These are phyloP conservation scores for Labeo catla DNA, from an alignment of 2,113 vertebrate species.

Conservation along the genomic window DNA sequence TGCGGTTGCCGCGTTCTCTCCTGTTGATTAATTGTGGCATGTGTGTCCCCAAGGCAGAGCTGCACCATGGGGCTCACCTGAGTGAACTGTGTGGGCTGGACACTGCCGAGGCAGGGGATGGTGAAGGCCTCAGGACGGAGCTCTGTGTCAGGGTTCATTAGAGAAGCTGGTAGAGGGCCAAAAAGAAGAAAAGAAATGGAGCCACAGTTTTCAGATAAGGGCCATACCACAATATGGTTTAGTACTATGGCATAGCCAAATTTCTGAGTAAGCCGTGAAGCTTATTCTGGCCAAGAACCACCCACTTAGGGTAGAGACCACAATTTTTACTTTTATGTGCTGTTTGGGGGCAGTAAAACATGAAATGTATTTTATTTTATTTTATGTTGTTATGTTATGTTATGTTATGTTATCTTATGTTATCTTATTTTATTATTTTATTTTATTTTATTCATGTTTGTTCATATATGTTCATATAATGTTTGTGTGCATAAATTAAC, in stretches of 20 bases:
- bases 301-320: background rate
- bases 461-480: too few relatives aligned
- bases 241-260: background rate
- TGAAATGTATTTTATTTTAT: too few relatives aligned
- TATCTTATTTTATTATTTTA: too few relatives aligned
- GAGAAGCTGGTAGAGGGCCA: constrained; percentile 17
- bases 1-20: constrained; percentile 68
- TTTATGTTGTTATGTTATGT: too few relatives aligned
- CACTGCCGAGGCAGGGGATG: constrained; percentile 43
- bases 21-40: constrained; percentile 68
- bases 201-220: background rate
- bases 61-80: constrained; percentile 67
- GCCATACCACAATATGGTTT: constrained; percentile 7
- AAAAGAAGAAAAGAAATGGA: constrained; percentile 8
- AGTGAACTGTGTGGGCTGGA: constrained; percentile 52
- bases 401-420: too few relatives aligned
- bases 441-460: too few relatives aligned
- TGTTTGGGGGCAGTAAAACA: background rate
- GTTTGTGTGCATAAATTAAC: too few relatives aligned
- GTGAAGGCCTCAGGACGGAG: constrained; percentile 46
- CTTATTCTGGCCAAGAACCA: background rate
- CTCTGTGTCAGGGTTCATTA: constrained; percentile 43
- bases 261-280: background rate
- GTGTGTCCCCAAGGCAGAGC: constrained; percentile 61
- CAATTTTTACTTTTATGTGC: background rate